Conservation (phyloP, 2,888 invertebrate genomes). For the Cheilosia vernalis region DNA sequence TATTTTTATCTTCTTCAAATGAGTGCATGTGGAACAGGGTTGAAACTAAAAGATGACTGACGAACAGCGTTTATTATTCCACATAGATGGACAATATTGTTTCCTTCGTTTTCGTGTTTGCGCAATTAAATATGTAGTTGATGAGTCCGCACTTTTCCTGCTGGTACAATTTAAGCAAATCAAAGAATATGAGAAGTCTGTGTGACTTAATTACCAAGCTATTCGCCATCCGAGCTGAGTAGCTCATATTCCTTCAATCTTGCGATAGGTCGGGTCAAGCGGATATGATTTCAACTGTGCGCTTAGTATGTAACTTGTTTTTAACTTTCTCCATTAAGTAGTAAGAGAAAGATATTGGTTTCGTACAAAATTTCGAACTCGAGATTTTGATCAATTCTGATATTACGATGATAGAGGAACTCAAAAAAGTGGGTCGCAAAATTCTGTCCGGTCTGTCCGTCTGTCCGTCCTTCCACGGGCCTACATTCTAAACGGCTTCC, state of each 20-base stretch:
- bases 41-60: constrained; percentile 31
- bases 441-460: too few species aligned
- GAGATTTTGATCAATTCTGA: too few species aligned
- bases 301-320: too few species aligned
- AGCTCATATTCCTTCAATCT: neutral
- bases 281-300: constrained; percentile 11
- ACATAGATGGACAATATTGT: constrained; percentile 17
- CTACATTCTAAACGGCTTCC: too few species aligned
- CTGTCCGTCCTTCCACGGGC: too few species aligned
- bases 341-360: too few species aligned
- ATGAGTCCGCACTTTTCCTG: neutral
- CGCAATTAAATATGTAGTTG: neutral
- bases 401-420: too few species aligned
- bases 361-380: too few species aligned
- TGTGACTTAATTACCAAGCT: constrained; percentile 15
- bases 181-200: neutral
- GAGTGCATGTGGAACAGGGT: constrained; percentile 33
- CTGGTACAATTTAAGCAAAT: neutral
- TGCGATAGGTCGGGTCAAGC: constrained; percentile 33
- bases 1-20: constrained; percentile 44
- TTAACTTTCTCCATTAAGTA: too few species aligned
- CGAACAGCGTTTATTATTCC: constrained; percentile 24
- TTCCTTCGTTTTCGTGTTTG: neutral
- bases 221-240: neutral
- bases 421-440: too few species aligned